Evolutionary conservation across 2,888 invertebrate species (phyloP).

Genomic region (Mayetiola destructor): DNA sequence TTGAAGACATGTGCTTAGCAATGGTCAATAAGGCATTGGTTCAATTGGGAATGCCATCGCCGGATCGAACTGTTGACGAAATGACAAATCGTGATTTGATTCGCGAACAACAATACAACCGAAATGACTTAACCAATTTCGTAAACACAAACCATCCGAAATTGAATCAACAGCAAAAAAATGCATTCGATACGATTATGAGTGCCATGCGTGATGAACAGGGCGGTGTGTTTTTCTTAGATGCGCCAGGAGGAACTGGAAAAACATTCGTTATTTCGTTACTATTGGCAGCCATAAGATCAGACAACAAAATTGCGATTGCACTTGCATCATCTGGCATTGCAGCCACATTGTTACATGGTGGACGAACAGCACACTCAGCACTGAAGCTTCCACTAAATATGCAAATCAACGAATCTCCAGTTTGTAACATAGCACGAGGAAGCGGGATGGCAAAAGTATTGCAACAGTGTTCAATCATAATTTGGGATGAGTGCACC

Average conservation of each 20-base stretch:
- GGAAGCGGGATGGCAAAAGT: constrained; percentile 26
- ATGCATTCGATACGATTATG: constrained; percentile 23
- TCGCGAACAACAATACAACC: not conserved
- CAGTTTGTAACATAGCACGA: no score
- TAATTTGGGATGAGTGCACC: constrained; percentile 24
- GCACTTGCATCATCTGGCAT: constrained; percentile 20
- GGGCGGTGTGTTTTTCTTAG: constrained; percentile 18
- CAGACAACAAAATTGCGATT: constrained; percentile 17
- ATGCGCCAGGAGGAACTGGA: constrained; percentile 16
- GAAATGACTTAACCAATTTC: constrained; percentile 23
- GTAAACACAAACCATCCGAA: constrained; percentile 23
- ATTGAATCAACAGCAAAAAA: constrained; percentile 19
- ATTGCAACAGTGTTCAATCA: constrained; percentile 22
- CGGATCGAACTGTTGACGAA: not conserved
- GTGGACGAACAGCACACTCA: constrained; percentile 27
- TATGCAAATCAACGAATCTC: no score
- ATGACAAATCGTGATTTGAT: not conserved
- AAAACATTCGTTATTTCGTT: constrained; percentile 17
- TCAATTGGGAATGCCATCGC: not conserved
- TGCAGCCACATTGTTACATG: constrained; percentile 21
- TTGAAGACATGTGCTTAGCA: not conserved
- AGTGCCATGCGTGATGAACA: constrained; percentile 20
- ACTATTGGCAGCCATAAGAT: constrained; percentile 13
- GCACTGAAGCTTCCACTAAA: no score
- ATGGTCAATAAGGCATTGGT: not conserved